phyloP scores from a whole-genome alignment of 2,797 vertebrate genomes.

The Poecile montanus region DNA sequence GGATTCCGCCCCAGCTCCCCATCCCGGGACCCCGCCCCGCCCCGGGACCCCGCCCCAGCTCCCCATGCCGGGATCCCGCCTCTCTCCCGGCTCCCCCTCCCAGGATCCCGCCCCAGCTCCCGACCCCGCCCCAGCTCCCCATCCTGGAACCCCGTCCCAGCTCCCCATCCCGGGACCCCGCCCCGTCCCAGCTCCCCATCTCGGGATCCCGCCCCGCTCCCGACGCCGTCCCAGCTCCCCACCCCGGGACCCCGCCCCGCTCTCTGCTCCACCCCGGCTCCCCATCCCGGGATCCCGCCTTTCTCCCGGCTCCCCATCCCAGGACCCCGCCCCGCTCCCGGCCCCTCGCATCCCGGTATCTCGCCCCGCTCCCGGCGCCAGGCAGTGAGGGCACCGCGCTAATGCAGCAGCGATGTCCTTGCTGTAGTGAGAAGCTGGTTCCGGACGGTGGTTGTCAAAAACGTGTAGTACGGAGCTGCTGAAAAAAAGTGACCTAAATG shows the following conservation, averaged over 20 bases:
- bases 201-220: not conserved
- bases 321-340: not conserved
- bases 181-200: no score
- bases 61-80: not conserved
- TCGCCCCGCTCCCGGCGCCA: fast-evolving
- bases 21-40: no score
- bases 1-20: not conserved
- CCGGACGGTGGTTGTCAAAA: no score
- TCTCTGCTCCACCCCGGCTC: not conserved
- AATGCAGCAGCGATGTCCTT: fast-evolving
- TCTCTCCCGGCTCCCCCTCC: no score
- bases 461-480: fast-evolving
- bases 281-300: fast-evolving
- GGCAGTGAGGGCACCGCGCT: fast-evolving
- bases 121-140: not conserved
- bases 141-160: fast-evolving
- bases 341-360: fast-evolving
- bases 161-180: not conserved
- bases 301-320: not conserved
- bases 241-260: no score
- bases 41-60: not conserved
- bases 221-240: not conserved
- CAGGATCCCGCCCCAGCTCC: no score
- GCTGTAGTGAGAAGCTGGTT: no score
- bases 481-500: fast-evolving